Evolutionary conservation across 2,113 vertebrate genomes (phyloP).

Genomic region (Thalassarche chlororhynchos): DNA sequence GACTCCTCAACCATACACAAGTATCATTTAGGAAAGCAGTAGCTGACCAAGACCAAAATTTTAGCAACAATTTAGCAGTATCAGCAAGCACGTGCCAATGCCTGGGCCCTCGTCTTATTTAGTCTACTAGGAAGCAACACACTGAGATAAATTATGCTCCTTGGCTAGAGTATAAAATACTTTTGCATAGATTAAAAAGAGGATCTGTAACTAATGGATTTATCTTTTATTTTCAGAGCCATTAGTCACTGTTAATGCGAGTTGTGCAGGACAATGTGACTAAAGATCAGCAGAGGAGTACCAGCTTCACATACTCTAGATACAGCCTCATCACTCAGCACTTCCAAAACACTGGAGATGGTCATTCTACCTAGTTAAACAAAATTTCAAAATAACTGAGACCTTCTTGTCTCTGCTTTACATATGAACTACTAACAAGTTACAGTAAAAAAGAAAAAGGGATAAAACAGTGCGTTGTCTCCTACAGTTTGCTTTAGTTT

Average conservation of each 20-base stretch:
- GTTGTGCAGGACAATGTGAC: background rate
- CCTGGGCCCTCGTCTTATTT: background rate
- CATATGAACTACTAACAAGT: fast-evolving
- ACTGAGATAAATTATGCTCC: background rate
- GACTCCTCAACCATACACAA: background rate
- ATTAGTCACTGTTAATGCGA: background rate
- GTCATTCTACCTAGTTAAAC: background rate
- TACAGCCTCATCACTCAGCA: background rate
- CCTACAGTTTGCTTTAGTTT: background rate
- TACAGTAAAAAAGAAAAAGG: background rate
- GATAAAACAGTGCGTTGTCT: background rate
- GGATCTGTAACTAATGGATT: background rate
- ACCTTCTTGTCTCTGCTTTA: background rate
- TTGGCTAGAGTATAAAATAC: background rate
- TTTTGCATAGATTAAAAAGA: slow-evolving; percentile 14
- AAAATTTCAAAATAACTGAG: background rate
- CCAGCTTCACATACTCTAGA: background rate
- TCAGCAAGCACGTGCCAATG: background rate
- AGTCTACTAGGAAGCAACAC: background rate
- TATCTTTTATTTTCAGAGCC: background rate
- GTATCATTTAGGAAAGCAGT: background rate
- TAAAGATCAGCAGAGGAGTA: background rate
- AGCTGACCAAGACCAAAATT: background rate
- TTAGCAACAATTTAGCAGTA: background rate
- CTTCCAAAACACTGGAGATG: background rate